Percentiles rank a stretch among this genome's conserved stretches.
phyloP scores from a whole-genome alignment of 2,113 vertebrate genomes.

The Bettongia penicillata region DNA sequence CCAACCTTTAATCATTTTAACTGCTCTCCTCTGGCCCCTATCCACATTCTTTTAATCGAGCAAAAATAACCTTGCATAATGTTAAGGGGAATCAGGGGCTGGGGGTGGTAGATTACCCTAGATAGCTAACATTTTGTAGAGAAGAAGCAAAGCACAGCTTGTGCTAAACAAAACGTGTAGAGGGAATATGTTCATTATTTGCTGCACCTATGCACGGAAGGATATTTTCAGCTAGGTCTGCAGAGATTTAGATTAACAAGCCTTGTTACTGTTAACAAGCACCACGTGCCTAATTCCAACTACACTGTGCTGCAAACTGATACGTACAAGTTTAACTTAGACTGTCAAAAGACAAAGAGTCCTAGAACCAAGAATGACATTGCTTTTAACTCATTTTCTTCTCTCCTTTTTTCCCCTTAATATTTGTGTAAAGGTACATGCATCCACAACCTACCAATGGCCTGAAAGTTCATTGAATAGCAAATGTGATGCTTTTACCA shows the following conservation, averaged over 20 bases:
- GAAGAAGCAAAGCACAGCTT: slow-evolving; percentile 15
- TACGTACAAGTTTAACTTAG: background rate
- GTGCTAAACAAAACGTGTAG: slow-evolving; percentile 27
- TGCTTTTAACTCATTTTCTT: slow-evolving; percentile 4
- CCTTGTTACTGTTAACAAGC: slow-evolving; percentile 50
- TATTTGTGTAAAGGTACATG: background rate
- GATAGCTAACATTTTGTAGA: slow-evolving; percentile 29
- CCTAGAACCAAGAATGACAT: background rate
- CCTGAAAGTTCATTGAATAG: background rate
- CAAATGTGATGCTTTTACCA: background rate
- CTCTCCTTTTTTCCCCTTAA: background rate
- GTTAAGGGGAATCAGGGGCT: background rate
- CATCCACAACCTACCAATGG: background rate
- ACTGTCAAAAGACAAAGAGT: slow-evolving; percentile 13
- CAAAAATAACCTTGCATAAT: slow-evolving; percentile 40
- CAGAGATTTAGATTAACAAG: slow-evolving; percentile 53
- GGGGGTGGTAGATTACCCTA: slow-evolving; percentile 16
- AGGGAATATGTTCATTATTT: slow-evolving; percentile 44
- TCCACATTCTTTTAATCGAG: slow-evolving; percentile 12
- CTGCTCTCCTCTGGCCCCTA: slow-evolving; percentile 4
- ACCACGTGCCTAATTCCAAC: slow-evolving; percentile 29
- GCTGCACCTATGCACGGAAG: slow-evolving; percentile 30
- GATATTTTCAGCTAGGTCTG: slow-evolving; percentile 39
- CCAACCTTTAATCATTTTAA: slow-evolving; percentile 7
- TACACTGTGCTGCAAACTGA: background rate